Base-by-base conservation (phyloP, 2,888 invertebrate genomes). In the Hemistola chrysoprasaria region DNA sequence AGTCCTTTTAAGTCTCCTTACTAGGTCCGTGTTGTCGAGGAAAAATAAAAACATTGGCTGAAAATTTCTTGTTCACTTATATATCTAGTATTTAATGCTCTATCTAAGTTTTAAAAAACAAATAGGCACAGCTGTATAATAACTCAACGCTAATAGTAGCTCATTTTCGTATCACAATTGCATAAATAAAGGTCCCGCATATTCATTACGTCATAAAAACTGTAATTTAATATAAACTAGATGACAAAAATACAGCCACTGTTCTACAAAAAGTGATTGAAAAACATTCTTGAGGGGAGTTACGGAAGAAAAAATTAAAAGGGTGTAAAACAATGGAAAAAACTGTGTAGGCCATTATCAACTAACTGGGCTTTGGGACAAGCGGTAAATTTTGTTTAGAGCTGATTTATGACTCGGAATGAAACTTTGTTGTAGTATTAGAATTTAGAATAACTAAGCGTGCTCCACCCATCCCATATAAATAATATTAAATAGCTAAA, bases 151-250 rank as follows among this genome's bases (percentile, higher is more conserved):
- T 83, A 84, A 85, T 79, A 73, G 65, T 72, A 68, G 54, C 81
- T 69, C 82, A 69, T 84, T 84, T 78, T 76, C 77, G 47, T 65
- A 70, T 61, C 65, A 75, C 76, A 73, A 70, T 79, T 77, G 75
- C 73, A 77, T 71, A 62, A 25, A 24, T 65, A 81, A 69, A 58
- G 65, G 34, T 65, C 86, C 85, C 85, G 82, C 83, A 83, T 88
- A 85, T 84, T 81, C 78, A 86, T 86, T 83, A 81, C 79, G 47
- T 47, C 53, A 78, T 59, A 85, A 85, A 86, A 86, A 84, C 73
- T 61, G 85, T 87, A 87, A 88, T 87, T 86, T 86, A 86, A 87
- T 87, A 87, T 85, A 87, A 87, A 86, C 77, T 82, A 84, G 78
- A 79, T 67, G 80, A 85, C 82, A 80, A 77, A 78, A 86, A 86